A percentile compares a stretch with the other conserved stretches of the same genome.
These are phyloP conservation scores for Cynocephalus volans DNA, from an alignment of 2,113 vertebrate genomes.

Conservation along the genomic window DNA sequence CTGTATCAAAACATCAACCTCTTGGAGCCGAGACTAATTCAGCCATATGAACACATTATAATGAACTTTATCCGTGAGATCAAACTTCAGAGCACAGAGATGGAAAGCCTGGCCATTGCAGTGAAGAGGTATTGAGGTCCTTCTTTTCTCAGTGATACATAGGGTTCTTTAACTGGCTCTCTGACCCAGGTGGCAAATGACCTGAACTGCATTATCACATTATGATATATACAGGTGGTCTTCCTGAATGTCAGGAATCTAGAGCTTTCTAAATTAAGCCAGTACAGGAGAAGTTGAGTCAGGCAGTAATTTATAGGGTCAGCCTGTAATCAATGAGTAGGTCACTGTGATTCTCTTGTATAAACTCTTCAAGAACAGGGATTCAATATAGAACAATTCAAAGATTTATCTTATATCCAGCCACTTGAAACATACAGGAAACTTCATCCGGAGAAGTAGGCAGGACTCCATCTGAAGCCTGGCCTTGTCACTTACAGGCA, in stretches of 20 bases:
- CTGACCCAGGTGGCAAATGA: background rate
- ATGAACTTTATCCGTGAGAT: constrained; percentile 95
- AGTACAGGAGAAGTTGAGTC: background rate
- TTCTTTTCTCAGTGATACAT: background rate
- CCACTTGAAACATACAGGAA: background rate
- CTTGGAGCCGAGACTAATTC: constrained; percentile 94
- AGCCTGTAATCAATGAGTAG: background rate
- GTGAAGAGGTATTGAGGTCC: constrained; percentile 93
- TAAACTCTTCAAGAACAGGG: background rate
- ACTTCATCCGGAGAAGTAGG: background rate
- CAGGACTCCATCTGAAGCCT: background rate
- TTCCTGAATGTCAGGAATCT: background rate
- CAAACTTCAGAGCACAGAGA: constrained; percentile 95
- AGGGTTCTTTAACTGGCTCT: background rate
- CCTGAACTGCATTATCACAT: accelerated
- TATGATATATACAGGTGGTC: background rate
- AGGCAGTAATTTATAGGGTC: background rate
- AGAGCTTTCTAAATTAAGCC: background rate
- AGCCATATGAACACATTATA: constrained; percentile 95
- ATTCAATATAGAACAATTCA: background rate
- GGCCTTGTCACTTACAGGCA: background rate
- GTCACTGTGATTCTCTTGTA: background rate
- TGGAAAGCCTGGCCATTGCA: constrained; percentile 96
- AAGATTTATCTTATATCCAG: background rate
- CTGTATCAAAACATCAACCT: constrained; percentile 97